Evolutionary conservation across 92 coral and sea anemone species (phyloP).

Genomic region (Muricea muricata): DNA sequence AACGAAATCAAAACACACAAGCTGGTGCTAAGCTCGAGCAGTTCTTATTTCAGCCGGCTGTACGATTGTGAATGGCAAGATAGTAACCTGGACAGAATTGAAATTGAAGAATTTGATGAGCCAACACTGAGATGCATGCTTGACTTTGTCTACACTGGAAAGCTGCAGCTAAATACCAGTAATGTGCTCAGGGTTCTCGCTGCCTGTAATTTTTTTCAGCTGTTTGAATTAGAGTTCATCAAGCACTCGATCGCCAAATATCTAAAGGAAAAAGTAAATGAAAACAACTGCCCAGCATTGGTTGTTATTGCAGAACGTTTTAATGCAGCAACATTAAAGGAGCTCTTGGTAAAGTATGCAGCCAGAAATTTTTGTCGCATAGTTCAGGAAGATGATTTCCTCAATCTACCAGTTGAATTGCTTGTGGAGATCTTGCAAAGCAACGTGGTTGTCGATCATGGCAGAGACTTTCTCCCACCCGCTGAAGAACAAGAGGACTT

Average conservation of each 20-base stretch:
- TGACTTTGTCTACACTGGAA: conserved; percentile 85
- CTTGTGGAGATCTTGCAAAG: conserved; percentile 64
- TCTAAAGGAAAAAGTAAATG: not conserved
- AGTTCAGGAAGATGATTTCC: conserved; percentile 64
- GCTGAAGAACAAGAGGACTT: conserved; percentile 70
- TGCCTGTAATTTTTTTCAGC: conserved; percentile 74
- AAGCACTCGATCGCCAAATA: conserved; percentile 43
- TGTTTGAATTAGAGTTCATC: conserved; percentile 54
- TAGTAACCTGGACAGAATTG: conserved; percentile 70
- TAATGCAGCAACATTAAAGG: conserved; percentile 50
- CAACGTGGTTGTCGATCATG: conserved; percentile 66
- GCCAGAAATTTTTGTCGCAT: conserved; percentile 66
- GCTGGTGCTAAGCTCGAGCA: conserved; percentile 72
- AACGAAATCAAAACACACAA: conserved; percentile 78
- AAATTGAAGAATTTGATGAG: conserved; percentile 65
- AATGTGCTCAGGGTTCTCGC: conserved; percentile 78
- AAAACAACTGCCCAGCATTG: conserved; percentile 60
- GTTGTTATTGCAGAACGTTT: conserved; percentile 73
- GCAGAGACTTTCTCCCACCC: conserved; percentile 54
- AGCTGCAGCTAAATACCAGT: conserved; percentile 62
- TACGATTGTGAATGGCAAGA: conserved; percentile 74
- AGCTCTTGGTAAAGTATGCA: conserved; percentile 46
- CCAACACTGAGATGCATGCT: conserved; percentile 65
- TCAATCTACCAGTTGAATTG: conserved; percentile 55
- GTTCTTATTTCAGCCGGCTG: conserved; percentile 79